Base-by-base conservation (phyloP, 2,113 vertebrate species). In the Hystrix brachyura region DNA sequence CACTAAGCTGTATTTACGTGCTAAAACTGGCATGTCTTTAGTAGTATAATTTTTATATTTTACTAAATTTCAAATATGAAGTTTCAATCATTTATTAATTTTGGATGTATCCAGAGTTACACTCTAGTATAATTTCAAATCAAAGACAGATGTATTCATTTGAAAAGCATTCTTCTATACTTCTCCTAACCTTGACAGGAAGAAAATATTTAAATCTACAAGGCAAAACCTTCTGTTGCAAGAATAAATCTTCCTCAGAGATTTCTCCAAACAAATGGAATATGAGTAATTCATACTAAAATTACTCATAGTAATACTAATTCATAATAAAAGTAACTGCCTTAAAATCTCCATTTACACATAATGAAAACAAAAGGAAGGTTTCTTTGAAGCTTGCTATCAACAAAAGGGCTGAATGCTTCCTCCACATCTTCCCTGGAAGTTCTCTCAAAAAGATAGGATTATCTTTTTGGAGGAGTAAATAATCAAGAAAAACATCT, bases 171-270 rank as follows among this genome's bases (percentile, higher is more conserved):
- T 91, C 32, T 71, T 60, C 65, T 59, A 34, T 62, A 80, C 7
- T 12, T 82, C 94, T 53, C 87, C 64, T 59, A 81, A 92, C 48
- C 53, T 82, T 27, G 25, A 83, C 0, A 55, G 12, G 21, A 78
- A 93, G 48, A 95, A 94, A 95, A 74, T 64, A 78, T 29, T 89
- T 81, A 67, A 88, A 65, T 48, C 53, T 27, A 71, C 51, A 91
- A 91, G 21, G 65, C 43, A 87, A 46, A 80, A 83, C 19, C 27
- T 89, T 71, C 67, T 88, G 84, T 3, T 84, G 15, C 8, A 87
- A 94, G 89, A n/a, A 79, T 83, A 69, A 89, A 43, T 85, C n/a
- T 87, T 94, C 83, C 55, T 74, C 43, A 55, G 12, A 85, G 8
- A 79, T 62, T 89, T 88, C 38, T 55, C 48, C 27, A 48, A 90